phyloP scores from a whole-genome alignment of 2,113 vertebrate genomes.

The Vimba vimba region DNA sequence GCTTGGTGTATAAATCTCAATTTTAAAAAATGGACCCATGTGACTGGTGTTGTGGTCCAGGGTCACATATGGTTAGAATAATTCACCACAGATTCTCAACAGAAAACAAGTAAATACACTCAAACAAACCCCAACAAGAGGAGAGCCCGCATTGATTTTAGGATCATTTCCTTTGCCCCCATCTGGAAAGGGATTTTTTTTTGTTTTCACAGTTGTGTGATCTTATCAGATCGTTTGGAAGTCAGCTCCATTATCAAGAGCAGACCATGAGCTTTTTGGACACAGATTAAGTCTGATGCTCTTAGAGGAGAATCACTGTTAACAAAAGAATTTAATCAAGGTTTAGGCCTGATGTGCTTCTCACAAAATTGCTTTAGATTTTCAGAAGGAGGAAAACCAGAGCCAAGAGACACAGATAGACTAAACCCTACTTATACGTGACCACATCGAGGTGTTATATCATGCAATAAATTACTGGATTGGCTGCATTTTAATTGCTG shows the following conservation, averaged over 20 bases:
- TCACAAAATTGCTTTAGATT: background rate
- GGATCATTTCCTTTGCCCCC: background rate
- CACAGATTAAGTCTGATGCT: background rate
- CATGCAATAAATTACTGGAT: conserved; percentile 7
- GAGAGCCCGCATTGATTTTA: conserved; percentile 9
- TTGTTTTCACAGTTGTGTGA: conserved; percentile 41
- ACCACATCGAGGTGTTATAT: conserved; percentile 1
- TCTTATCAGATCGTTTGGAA: conserved; percentile 46
- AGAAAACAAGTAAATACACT: conserved; percentile 57
- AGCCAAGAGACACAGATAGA: background rate
- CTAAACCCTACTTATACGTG: conserved; percentile 5
- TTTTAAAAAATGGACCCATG: too few species aligned
- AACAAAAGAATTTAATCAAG: conserved; percentile 35
- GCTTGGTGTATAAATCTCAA: too few species aligned
- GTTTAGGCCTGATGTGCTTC: background rate
- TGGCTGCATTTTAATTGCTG: background rate
- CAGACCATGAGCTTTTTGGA: conserved; percentile 2
- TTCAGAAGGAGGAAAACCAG: background rate
- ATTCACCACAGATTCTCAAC: conserved; percentile 56
- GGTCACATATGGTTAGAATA: conserved; percentile 52
- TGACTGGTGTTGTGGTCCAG: too few species aligned
- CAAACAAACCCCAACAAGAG: conserved; percentile 43
- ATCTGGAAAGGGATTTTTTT: conserved; percentile 16
- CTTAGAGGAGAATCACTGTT: conserved; percentile 5
- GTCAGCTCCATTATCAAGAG: conserved; percentile 34